These are phyloP conservation scores for Ptilonorhynchus violaceus DNA, from an alignment of 2,113 vertebrate species.

Conservation along the genomic window DNA sequence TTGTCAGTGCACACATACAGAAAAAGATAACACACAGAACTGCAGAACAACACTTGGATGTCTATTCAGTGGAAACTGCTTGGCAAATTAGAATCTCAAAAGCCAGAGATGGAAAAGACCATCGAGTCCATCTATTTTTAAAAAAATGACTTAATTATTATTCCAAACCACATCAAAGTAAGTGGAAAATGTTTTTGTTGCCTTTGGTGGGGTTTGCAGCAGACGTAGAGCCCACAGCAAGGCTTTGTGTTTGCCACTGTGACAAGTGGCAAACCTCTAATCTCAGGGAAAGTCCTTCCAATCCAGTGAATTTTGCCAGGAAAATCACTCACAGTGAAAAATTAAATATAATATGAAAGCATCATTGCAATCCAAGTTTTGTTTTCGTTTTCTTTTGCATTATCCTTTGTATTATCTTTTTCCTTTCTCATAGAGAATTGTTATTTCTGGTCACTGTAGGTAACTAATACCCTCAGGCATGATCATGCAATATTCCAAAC, in stretches of 20 bases:
- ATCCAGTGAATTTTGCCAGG: neutral
- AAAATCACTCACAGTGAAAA: neutral
- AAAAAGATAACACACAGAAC: slow-evolving; percentile 56
- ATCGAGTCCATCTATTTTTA: neutral
- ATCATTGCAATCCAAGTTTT: neutral
- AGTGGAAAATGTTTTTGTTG: neutral
- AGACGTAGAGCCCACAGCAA: neutral
- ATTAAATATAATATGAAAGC: neutral
- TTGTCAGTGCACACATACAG: slow-evolving; percentile 5
- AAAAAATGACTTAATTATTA: neutral
- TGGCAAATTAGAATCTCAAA: neutral
- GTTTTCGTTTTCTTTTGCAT: neutral
- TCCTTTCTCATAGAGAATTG: slow-evolving; percentile 35
- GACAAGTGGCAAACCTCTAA: neutral
- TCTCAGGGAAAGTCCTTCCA: neutral
- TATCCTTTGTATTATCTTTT: slow-evolving; percentile 63
- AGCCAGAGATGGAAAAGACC: neutral
- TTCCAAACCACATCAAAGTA: neutral
- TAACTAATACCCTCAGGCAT: slow-evolving; percentile 65
- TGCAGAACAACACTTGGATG: slow-evolving; percentile 5
- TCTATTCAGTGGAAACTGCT: neutral
- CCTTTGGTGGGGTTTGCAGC: neutral
- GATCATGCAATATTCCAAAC: slow-evolving; percentile 44
- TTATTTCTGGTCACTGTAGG: slow-evolving; percentile 71
- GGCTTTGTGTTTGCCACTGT: neutral